These are phyloP conservation scores for Morus bassanus DNA, from an alignment of 2,797 vertebrate genomes.

Conservation along the genomic window DNA sequence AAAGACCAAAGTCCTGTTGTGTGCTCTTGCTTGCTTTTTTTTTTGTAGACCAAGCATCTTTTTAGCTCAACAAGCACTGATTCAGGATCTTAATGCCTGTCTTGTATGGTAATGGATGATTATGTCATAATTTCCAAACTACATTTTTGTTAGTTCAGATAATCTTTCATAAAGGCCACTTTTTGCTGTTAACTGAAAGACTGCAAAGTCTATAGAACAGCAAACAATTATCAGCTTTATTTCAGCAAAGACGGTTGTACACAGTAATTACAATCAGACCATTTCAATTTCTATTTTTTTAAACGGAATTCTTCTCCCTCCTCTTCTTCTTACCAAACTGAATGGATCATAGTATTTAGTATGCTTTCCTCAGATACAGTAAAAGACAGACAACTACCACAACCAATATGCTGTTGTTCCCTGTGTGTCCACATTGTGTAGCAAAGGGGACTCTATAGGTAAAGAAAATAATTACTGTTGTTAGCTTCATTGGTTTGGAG, in stretches of 20 bases:
- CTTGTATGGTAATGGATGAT: not conserved
- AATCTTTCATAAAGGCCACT: conserved; percentile 54
- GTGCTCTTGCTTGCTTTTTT: conserved; percentile 5
- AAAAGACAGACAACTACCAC: not conserved
- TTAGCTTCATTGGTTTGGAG: not conserved
- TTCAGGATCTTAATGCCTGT: conserved; percentile 48
- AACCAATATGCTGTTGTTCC: not conserved
- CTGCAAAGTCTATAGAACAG: conserved; percentile 48
- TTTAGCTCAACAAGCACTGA: conserved; percentile 3
- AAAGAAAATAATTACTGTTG: not conserved
- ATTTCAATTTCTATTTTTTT: not conserved
- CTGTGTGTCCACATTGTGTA: not conserved
- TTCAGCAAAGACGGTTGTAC: not conserved
- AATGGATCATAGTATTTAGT: not conserved
- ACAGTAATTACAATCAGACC: not conserved
- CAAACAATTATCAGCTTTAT: conserved; percentile 71
- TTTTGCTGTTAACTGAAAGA: conserved; percentile 57
- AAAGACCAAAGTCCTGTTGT: not conserved
- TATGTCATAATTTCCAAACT: conserved; percentile 48
- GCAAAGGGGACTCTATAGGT: not conserved
- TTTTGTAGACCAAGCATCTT: conserved; percentile 10
- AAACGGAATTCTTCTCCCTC: not conserved
- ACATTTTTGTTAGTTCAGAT: conserved; percentile 49
- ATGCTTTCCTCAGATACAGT: not conserved
- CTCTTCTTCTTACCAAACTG: not conserved